Evolutionary conservation across 2,888 invertebrate genomes (phyloP).

Genomic region (Pseudococcus viburni): DNA sequence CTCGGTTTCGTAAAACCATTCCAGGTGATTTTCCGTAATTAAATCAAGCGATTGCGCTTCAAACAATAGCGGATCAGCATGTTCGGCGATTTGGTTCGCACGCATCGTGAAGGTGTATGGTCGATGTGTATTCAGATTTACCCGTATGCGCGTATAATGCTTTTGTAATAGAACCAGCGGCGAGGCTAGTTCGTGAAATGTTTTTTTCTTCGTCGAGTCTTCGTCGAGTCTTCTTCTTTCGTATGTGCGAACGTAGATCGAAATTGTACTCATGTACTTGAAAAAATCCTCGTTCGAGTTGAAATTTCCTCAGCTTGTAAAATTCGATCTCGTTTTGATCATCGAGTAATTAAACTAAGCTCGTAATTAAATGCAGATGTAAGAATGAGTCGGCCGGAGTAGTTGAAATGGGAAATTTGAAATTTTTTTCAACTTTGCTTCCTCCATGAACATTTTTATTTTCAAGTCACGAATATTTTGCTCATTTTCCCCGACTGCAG

Average conservation of each 20-base stretch:
- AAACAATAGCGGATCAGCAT: conserved; percentile 42
- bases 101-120: conserved; percentile 26
- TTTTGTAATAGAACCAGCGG: conserved; percentile 30
- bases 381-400: not conserved
- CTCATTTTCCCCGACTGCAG: not conserved
- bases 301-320: too few relatives aligned
- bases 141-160: not conserved
- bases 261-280: not conserved
- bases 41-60: conserved; percentile 28
- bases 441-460: not conserved
- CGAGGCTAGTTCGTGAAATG: conserved; percentile 22
- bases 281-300: not conserved
- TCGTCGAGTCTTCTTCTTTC: not conserved
- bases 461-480: not conserved
- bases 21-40: conserved; percentile 36
- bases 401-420: not conserved
- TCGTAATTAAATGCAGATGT: too few relatives aligned
- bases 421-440: not conserved
- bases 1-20: conserved; percentile 17
- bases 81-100: conserved; percentile 47
- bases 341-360: too few relatives aligned
- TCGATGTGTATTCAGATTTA: conserved; percentile 5
- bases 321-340: too few relatives aligned
- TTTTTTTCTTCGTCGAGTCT: not conserved
- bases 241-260: not conserved